phyloP scores from a whole-genome alignment of 1,140 invertebrate genomes.

The Homarus americanus region DNA sequence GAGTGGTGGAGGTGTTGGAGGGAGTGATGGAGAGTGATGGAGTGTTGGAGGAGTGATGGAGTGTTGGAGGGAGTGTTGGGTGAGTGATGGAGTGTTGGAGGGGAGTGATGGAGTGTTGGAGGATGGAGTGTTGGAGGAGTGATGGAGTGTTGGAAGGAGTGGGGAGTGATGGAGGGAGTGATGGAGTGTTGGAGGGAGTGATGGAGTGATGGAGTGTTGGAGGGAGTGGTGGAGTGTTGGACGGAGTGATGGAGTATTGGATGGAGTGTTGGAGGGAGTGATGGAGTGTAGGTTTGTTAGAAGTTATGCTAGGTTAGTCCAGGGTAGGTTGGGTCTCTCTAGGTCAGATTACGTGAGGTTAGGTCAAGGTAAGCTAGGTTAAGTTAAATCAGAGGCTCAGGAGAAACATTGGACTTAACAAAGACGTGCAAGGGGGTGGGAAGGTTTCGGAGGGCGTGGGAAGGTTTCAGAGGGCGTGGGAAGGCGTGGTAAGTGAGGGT shows the following conservation, averaged over 20 bases:
- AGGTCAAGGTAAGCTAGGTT: too few species aligned
- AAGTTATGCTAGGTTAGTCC: too few species aligned
- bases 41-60: not conserved
- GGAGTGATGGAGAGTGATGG: not conserved
- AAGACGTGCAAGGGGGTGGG: not conserved
- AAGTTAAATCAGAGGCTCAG: too few species aligned
- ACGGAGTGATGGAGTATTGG: not conserved
- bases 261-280: not conserved
- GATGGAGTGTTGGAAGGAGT: not conserved
- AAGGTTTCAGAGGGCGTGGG: too few species aligned
- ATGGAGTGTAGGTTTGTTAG: not conserved
- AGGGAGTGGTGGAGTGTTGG: not conserved
- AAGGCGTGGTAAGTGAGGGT: not conserved
- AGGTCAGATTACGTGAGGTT: not conserved
- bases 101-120: not conserved
- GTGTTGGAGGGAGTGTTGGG: not conserved
- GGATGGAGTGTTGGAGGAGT: not conserved
- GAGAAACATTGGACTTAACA: too few species aligned
- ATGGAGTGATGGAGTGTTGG: not conserved
- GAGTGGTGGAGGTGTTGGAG: not conserved
- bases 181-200: too few species aligned
- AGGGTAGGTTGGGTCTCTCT: not conserved
- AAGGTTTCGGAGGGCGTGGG: too few species aligned
- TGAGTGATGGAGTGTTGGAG: not conserved
- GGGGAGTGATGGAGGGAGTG: not conserved